Conservation (phyloP, 2,113 vertebrate genomes). For the Hiodon tergisus region DNA sequence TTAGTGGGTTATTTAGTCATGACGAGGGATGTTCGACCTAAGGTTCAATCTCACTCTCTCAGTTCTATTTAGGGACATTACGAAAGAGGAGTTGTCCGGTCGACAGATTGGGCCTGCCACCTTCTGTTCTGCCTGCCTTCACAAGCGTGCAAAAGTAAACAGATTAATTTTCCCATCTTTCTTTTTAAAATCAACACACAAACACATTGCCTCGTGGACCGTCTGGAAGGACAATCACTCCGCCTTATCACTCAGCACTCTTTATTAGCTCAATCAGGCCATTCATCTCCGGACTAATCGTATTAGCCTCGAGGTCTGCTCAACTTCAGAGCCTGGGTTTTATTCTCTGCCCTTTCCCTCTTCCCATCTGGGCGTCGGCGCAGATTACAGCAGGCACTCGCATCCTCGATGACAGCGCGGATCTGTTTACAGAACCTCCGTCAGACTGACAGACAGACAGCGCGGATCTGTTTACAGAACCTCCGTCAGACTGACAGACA, state of each 20-base stretch:
- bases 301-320: conserved; percentile 21
- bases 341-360: neutral
- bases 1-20: too few species aligned
- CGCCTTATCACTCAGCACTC: neutral
- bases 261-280: conserved; percentile 11
- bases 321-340: conserved; percentile 1
- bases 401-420: too few species aligned
- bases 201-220: neutral
- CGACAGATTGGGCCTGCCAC: neutral
- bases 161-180: neutral
- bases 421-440: neutral
- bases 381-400: neutral
- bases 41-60: too few species aligned
- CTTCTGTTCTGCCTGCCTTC: neutral
- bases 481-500: neutral
- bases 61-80: too few species aligned
- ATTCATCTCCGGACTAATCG: conserved; percentile 16
- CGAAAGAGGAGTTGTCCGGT: too few species aligned
- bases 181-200: neutral
- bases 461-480: neutral
- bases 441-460: neutral
- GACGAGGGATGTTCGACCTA: too few species aligned
- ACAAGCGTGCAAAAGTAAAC: neutral
- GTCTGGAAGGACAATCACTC: conserved; percentile 9
- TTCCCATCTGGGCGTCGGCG: neutral